Base-by-base conservation (phyloP, 2,113 vertebrate genomes). In the Heterochromis multidens region DNA sequence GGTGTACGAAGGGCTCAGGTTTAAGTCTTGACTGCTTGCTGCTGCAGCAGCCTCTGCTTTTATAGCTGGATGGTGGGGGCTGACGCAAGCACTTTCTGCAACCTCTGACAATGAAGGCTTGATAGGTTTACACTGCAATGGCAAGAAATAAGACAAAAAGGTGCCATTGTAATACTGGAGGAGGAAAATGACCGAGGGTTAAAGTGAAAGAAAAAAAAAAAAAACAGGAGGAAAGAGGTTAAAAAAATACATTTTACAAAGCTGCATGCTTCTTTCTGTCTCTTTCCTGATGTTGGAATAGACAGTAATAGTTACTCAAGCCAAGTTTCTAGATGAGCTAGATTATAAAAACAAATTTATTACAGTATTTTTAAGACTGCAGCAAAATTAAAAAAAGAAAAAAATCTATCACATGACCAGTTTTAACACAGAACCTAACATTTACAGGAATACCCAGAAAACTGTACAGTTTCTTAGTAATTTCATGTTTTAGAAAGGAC, bases 71-170 rank as follows among this genome's bases (percentile, higher is more conserved):
- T 46, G 61, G 19, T 21, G 86, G 86, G 90, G 82, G 95, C 88
- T 95, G 96, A 95, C 95, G 94, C 84, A 95, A 86, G 89, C 89
- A 83, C 91, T 89, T 91, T 88, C 52, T 63, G 85, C 88, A 91
- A 91, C 94, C 91, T 91, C 94, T 95, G 94, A 94, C 95, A 91
- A 85, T 84, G 94, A 93, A 94, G 88, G 40, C 92, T 94, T 67
- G 79, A 90, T 87, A 90, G 89, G 87, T 81, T 92, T 82, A 89
- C 85, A 89, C 92, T 88, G 91, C 92, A 91, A 82, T 63, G 37
- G 80, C 57, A 70, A 67, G 91, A 85, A 83, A 72, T 72, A 37
- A 81, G 77, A 62, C 21, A 5, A 49, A 70, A 16, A 86, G 56
- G 25, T 21, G 61, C 49, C 77, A 74, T 58, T 43, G 77, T 79